These are phyloP conservation scores for Enteromius mattozi DNA, from an alignment of 2,797 vertebrate species.

Conservation along the genomic window DNA sequence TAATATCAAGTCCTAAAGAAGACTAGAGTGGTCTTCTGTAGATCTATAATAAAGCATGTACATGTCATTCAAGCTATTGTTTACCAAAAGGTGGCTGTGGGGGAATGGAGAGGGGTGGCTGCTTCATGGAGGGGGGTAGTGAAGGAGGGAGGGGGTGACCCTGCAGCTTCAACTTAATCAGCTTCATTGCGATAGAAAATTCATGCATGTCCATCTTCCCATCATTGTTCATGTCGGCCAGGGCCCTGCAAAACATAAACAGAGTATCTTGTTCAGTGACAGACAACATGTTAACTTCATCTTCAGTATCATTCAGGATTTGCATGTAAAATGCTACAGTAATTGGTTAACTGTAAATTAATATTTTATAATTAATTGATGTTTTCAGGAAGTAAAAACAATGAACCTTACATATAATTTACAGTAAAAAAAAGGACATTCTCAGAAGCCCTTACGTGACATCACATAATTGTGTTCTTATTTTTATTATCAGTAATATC, in stretches of 20 bases:
- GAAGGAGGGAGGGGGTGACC: slow-evolving; percentile 91
- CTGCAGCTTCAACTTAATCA: slow-evolving; percentile 97
- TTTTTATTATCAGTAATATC: background rate
- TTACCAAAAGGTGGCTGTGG: slow-evolving; percentile 86
- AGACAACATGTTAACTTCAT: background rate
- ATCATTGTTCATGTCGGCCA: slow-evolving; percentile 97
- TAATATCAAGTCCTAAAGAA: background rate
- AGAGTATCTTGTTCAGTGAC: background rate
- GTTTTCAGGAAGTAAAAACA: background rate
- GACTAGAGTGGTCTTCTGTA: background rate
- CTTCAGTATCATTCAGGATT: background rate
- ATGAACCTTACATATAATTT: background rate
- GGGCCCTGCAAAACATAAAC: slow-evolving; percentile 80
- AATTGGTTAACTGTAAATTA: background rate
- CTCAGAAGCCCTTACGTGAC: background rate
- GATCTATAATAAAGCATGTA: background rate
- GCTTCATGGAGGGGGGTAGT: slow-evolving; percentile 92
- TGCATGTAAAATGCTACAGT: background rate
- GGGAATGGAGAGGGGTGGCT: slow-evolving; percentile 84
- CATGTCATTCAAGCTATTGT: slow-evolving; percentile 13
- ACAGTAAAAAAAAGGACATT: background rate
- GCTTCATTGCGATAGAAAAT: slow-evolving; percentile 99
- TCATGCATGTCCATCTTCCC: slow-evolving; percentile 96
- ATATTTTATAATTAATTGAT: background rate
- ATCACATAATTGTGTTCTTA: background rate